Conservation (phyloP, 2,888 invertebrate genomes). For the Philereme transversata region DNA sequence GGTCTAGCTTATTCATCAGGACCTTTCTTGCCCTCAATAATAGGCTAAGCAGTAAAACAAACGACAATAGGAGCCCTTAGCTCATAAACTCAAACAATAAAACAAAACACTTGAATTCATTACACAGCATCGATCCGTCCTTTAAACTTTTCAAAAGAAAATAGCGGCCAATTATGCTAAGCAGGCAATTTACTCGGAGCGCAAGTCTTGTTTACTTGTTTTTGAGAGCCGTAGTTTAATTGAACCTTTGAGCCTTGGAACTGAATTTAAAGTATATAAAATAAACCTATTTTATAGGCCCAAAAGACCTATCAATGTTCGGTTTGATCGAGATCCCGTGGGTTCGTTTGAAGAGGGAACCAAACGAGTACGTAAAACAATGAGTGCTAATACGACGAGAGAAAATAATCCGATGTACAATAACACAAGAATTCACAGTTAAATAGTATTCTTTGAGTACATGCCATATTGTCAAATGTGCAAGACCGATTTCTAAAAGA, state of each 20-base stretch:
- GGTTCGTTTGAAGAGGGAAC: too few relatives aligned
- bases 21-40: too few relatives aligned
- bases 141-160: constrained; percentile 58
- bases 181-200: constrained; percentile 58
- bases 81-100: constrained; percentile 35
- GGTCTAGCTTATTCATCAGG: too few relatives aligned
- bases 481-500: too few relatives aligned
- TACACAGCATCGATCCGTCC: constrained; percentile 44
- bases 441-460: too few relatives aligned
- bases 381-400: too few relatives aligned
- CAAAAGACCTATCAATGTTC: neutral
- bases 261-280: constrained; percentile 16
- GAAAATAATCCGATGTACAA: too few relatives aligned
- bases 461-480: too few relatives aligned
- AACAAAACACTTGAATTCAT: constrained; percentile 38
- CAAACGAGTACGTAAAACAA: too few relatives aligned
- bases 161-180: constrained; percentile 66
- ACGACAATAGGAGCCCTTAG: constrained; percentile 21
- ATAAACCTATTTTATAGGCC: constrained; percentile 2
- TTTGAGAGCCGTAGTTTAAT: constrained; percentile 61
- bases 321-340: too few relatives aligned
- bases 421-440: too few relatives aligned
- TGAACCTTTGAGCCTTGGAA: constrained; percentile 46
- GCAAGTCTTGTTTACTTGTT: constrained; percentile 58
- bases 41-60: neutral